phyloP scores from a whole-genome alignment of 37 sponge, comb jelly and placozoan genomes.

The Axinella damicornis region DNA sequence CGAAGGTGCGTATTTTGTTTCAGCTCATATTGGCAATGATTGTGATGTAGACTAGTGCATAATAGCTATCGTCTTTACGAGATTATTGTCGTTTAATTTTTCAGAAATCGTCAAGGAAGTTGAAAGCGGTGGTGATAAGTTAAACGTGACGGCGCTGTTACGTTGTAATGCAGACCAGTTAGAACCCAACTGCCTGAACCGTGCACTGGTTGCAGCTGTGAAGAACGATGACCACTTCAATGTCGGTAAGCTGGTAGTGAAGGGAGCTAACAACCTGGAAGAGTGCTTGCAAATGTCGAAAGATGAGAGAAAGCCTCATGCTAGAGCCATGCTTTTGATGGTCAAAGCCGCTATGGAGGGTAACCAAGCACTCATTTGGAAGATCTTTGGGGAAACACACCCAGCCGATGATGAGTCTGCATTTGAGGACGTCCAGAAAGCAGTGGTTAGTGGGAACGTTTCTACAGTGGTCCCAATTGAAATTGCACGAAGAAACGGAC shows the following conservation, averaged over 20 bases:
- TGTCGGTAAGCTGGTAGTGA: slow-evolving; percentile 54
- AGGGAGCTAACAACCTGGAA: slow-evolving; percentile 46
- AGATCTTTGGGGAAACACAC: slow-evolving; percentile 40
- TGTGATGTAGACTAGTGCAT: too few species aligned
- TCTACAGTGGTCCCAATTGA: slow-evolving; percentile 71
- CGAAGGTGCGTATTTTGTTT: slow-evolving; percentile 19
- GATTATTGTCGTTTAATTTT: too few species aligned
- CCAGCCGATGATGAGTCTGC: neutral
- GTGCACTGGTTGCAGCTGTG: slow-evolving; percentile 64
- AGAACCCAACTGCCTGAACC: slow-evolving; percentile 57
- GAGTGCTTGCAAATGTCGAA: slow-evolving; percentile 32
- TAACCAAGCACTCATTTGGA: slow-evolving; percentile 39
- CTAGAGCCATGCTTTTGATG: slow-evolving; percentile 44
- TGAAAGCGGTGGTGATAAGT: slow-evolving; percentile 30
- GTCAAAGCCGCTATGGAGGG: slow-evolving; percentile 51
- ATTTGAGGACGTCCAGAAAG: slow-evolving; percentile 8
- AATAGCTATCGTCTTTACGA: too few species aligned
- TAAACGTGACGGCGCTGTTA: slow-evolving; percentile 39
- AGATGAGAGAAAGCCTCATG: slow-evolving; percentile 20
- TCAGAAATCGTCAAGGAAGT: slow-evolving; percentile 62
- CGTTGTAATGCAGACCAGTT: slow-evolving; percentile 7
- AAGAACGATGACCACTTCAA: slow-evolving; percentile 42
- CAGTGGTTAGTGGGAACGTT: slow-evolving; percentile 37
- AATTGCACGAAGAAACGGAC: slow-evolving; percentile 47
- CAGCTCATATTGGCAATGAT: too few species aligned